Conservation (phyloP, 2,797 vertebrate species). For the Alosa sapidissima region DNA sequence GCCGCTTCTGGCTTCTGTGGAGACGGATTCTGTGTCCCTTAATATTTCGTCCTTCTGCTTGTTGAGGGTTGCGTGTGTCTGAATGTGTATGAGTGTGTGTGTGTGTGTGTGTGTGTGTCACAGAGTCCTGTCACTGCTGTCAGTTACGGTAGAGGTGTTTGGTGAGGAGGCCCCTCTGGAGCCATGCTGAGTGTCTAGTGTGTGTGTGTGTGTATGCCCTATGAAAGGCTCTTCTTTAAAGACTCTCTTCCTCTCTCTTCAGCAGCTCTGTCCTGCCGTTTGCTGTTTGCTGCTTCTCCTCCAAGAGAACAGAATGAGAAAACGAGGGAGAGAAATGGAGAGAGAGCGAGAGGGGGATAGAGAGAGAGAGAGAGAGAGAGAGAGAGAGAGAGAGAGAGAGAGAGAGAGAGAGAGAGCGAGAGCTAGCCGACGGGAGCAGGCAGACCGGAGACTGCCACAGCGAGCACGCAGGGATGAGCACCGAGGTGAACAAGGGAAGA, state of each 20-base stretch:
- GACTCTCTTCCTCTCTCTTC: not conserved
- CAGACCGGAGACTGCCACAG: slow-evolving; percentile 29
- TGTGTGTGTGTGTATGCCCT: not conserved
- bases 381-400: slow-evolving; percentile 22
- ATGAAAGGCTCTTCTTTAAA: not conserved
- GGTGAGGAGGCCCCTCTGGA: slow-evolving; percentile 43
- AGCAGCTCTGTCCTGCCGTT: slow-evolving; percentile 8
- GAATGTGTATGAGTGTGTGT: not conserved
- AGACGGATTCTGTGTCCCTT: slow-evolving; percentile 27
- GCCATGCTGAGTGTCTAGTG: slow-evolving; percentile 39
- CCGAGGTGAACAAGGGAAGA: slow-evolving; percentile 30
- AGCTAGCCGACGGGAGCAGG: slow-evolving; percentile 36
- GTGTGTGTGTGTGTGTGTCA: slow-evolving; percentile 19
- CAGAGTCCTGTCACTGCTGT: slow-evolving; percentile 36
- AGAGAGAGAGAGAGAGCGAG: slow-evolving; percentile 14
- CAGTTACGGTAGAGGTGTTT: slow-evolving; percentile 39
- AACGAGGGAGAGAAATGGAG: not conserved
- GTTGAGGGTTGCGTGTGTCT: not conserved
- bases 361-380: not conserved
- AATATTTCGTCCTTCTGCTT: slow-evolving; percentile 26
- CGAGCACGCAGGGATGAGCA: slow-evolving; percentile 17
- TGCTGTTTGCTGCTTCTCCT: slow-evolving; percentile 29
- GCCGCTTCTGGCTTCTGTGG: not conserved
- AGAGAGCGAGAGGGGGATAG: slow-evolving; percentile 16
- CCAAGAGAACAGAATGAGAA: slow-evolving; percentile 28